Evolutionary conservation across 2,113 vertebrate species (phyloP).

Genomic region (Chaetodon trifascialis): DNA sequence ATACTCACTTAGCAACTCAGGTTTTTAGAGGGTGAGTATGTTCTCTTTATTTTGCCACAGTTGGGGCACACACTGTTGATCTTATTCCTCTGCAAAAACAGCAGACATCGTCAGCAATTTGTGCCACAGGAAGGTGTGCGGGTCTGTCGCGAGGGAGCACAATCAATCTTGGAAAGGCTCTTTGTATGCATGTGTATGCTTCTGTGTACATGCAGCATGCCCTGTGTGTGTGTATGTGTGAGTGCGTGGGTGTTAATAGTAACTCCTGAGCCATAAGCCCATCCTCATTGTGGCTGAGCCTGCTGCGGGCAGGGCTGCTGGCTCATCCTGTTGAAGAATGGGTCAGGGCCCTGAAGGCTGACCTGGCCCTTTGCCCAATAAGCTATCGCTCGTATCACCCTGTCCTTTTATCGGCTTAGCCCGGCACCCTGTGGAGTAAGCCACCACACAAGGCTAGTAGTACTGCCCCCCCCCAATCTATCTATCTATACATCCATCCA

Average conservation of each 20-base stretch:
- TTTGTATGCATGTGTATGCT: slow-evolving; percentile 3
- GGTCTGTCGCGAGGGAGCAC: background rate
- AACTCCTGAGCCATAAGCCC: slow-evolving; percentile 75
- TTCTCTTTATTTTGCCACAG: slow-evolving; percentile 2
- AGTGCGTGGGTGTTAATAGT: slow-evolving; percentile 65
- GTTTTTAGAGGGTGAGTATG: background rate
- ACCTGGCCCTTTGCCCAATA: slow-evolving; percentile 74
- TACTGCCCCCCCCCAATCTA: slow-evolving; percentile 51
- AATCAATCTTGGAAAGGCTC: background rate
- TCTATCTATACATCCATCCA: slow-evolving; percentile 27
- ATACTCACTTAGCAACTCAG: background rate
- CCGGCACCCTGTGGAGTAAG: slow-evolving; percentile 71
- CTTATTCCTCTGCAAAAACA: background rate
- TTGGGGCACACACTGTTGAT: background rate
- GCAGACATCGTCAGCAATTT: background rate
- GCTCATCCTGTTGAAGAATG: slow-evolving; percentile 79
- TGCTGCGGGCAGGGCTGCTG: slow-evolving; percentile 71
- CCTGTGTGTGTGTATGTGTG: slow-evolving; percentile 23
- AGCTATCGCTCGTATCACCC: slow-evolving; percentile 75
- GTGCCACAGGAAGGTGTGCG: background rate
- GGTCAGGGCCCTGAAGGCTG: slow-evolving; percentile 70
- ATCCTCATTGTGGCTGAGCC: slow-evolving; percentile 66
- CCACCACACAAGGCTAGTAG: slow-evolving; percentile 67
- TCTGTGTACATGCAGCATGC: background rate
- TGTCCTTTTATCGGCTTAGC: slow-evolving; percentile 78